phyloP scores from a whole-genome alignment of 2,113 vertebrate species.

The Diglossa brunneiventris region DNA sequence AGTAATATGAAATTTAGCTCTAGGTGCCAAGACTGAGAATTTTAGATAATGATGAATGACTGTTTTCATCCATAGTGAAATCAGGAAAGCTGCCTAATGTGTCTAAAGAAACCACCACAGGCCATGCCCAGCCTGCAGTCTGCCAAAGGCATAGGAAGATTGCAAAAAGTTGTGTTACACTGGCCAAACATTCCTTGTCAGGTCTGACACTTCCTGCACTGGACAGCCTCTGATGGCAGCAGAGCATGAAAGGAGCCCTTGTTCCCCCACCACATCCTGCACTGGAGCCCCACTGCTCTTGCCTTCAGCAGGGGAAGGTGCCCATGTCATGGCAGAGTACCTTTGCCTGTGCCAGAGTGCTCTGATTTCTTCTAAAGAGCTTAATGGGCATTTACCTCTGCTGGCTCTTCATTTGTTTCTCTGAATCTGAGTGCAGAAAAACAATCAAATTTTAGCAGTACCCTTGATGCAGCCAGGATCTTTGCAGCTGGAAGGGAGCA shows the following conservation, averaged over 20 bases:
- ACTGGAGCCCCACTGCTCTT: neutral
- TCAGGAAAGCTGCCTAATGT: slow-evolving; percentile 32
- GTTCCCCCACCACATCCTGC: fast-evolving
- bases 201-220: neutral
- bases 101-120: neutral
- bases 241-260: neutral
- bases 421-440: neutral
- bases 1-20: neutral
- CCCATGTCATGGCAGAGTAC: no score
- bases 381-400: neutral
- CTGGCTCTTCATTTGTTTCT: neutral
- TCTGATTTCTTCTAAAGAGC: neutral
- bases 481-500: neutral
- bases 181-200: neutral
- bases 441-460: neutral
- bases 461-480: neutral
- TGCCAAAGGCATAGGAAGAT: fast-evolving
- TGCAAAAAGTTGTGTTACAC: neutral
- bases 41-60: neutral
- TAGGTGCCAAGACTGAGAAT: neutral
- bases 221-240: neutral
- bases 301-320: neutral
- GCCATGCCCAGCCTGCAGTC: neutral
- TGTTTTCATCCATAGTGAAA: neutral
- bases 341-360: neutral